phyloP scores from a whole-genome alignment of 2,888 invertebrate genomes.

The Philonicus albiceps region DNA sequence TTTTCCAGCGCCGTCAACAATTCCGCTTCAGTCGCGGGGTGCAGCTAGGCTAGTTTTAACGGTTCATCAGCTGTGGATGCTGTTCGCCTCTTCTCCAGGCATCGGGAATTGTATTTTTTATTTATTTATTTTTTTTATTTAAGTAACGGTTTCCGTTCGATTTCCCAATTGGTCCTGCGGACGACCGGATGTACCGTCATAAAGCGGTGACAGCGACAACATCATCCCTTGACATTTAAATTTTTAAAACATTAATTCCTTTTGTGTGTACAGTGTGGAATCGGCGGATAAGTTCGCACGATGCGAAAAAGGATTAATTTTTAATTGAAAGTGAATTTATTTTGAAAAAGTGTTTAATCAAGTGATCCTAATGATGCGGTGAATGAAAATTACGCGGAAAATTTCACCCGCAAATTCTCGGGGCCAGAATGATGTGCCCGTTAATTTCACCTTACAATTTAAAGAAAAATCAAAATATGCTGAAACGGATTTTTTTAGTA shows the following conservation, averaged over 20 bases:
- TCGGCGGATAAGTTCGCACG: neutral
- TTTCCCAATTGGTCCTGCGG: neutral
- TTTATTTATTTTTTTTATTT: neutral
- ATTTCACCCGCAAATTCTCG: neutral
- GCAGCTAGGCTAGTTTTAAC: conserved; percentile 7
- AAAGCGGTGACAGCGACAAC: neutral
- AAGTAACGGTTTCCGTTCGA: conserved; percentile 15
- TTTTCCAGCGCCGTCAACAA: neutral
- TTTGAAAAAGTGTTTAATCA: neutral
- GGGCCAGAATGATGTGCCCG: conserved; percentile 7
- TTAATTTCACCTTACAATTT: neutral
- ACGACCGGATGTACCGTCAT: conserved; percentile 4
- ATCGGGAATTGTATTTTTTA: too few relatives aligned
- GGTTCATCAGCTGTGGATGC: conserved; percentile 27
- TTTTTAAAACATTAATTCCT: neutral
- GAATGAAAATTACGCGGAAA: neutral
- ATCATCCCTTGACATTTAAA: neutral
- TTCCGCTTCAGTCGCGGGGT: neutral
- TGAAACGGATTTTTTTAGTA: neutral
- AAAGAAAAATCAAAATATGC: neutral
- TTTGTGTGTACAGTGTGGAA: neutral
- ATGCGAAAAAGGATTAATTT: conserved; percentile 5
- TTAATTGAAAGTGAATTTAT: neutral
- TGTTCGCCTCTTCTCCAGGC: neutral
- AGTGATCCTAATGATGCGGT: neutral